A percentile compares a stretch with the other conserved stretches of the same genome.
phyloP scores from a whole-genome alignment of 2,888 invertebrate species.

The Drosophila gaucha region DNA sequence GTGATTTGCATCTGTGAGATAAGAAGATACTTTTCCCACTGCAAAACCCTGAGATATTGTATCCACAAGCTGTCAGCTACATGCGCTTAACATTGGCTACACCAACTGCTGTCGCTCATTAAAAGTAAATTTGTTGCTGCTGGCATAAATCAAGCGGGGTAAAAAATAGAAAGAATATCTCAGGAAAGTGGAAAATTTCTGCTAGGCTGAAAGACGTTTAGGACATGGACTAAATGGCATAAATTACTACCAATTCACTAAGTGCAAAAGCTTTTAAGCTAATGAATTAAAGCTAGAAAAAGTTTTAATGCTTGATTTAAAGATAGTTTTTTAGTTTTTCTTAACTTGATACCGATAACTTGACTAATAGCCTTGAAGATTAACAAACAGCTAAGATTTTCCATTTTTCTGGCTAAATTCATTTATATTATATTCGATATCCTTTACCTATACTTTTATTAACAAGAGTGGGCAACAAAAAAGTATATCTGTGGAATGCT shows the following conservation, averaged over 20 bases:
- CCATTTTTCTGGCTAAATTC: background rate
- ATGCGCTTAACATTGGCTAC: constrained; percentile 52
- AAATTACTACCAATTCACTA: constrained; percentile 1
- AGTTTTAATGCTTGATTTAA: too few relatives aligned
- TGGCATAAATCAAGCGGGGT: constrained; percentile 58
- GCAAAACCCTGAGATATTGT: constrained; percentile 5
- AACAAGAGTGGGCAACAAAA: too few relatives aligned
- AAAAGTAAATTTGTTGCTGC: constrained; percentile 59
- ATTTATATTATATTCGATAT: too few relatives aligned
- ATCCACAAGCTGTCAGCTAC: constrained; percentile 48
- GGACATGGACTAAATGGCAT: constrained; percentile 4
- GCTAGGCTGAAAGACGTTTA: constrained; percentile 3
- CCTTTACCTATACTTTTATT: too few relatives aligned
- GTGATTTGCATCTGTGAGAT: constrained; percentile 53
- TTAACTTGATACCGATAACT: background rate
- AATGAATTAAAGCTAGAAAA: background rate
- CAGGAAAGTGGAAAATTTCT: constrained; percentile 12
- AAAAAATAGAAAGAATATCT: background rate
- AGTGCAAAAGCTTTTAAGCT: constrained; percentile 2
- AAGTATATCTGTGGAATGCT: too few relatives aligned
- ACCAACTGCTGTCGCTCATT: constrained; percentile 51
- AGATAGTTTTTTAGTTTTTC: background rate
- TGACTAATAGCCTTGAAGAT: too few relatives aligned
- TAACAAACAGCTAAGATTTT: background rate
- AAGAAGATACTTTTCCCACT: constrained; percentile 29